These are phyloP conservation scores for Heliangelus exortis DNA, from an alignment of 2,797 vertebrate species.

Conservation along the genomic window DNA sequence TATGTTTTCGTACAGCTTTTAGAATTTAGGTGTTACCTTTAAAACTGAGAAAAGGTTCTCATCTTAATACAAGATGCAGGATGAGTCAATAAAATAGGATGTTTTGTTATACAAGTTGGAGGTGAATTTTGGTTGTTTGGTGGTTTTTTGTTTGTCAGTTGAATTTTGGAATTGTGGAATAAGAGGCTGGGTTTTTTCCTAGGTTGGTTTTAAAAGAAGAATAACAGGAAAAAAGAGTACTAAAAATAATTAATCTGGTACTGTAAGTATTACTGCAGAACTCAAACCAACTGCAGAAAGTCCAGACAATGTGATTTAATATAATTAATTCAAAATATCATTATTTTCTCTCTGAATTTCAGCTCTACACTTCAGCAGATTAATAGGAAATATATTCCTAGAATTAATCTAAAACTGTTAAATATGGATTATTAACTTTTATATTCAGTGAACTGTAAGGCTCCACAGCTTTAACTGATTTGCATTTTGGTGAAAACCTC, in stretches of 20 bases:
- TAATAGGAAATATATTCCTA: not conserved
- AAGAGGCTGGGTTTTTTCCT: not conserved
- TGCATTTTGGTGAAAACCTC: not conserved
- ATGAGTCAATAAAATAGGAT: not conserved
- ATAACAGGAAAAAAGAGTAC: not conserved
- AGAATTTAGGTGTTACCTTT: not conserved
- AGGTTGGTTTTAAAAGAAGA: not conserved
- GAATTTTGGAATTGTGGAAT: not conserved
- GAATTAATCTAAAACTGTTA: slow-evolving; percentile 3
- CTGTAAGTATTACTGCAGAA: not conserved
- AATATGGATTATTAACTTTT: not conserved
- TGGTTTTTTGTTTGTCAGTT: not conserved
- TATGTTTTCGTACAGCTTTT: not conserved
- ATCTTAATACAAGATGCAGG: not conserved
- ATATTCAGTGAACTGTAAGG: not conserved
- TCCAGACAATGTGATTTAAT: not conserved
- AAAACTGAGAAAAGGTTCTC: not conserved
- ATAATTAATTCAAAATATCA: not conserved
- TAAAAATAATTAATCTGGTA: not conserved
- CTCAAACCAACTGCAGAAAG: not conserved
- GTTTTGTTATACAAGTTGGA: not conserved
- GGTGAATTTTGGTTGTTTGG: not conserved
- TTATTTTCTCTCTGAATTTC: not conserved
- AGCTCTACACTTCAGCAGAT: not conserved
- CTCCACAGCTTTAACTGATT: slow-evolving; percentile 10